These are phyloP conservation scores for Rhizomys pruinosus DNA, from an alignment of 2,113 vertebrate species.

Conservation along the genomic window DNA sequence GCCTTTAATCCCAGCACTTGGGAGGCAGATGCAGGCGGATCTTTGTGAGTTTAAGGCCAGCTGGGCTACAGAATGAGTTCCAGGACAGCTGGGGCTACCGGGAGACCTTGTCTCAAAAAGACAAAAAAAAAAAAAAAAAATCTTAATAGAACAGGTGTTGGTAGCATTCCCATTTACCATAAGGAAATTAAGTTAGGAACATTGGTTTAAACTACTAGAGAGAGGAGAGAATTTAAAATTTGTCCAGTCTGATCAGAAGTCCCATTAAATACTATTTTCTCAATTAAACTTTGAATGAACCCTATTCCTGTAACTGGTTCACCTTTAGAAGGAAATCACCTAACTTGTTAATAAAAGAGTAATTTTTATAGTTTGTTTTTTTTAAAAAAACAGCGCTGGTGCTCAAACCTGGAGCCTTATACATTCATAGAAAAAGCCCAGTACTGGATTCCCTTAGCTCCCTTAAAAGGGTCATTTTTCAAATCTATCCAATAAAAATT, in stretches of 20 bases:
- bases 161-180: not conserved
- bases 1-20: too few relatives aligned
- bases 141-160: too few relatives aligned
- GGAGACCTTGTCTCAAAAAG: too few relatives aligned
- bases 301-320: not conserved
- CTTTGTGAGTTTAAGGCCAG: too few relatives aligned
- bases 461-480: not conserved
- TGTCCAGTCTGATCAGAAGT: not conserved
- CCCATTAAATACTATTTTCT: not conserved
- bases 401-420: not conserved
- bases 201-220: not conserved
- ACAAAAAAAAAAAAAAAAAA: too few relatives aligned
- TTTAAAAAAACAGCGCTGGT: not conserved
- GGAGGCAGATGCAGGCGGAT: too few relatives aligned
- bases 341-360: not conserved
- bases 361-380: not conserved
- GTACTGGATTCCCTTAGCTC: not conserved
- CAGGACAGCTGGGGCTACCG: too few relatives aligned
- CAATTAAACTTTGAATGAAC: not conserved
- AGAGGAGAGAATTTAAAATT: slow-evolving; percentile 25
- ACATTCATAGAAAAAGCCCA: too few relatives aligned
- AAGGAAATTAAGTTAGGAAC: not conserved
- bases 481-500: not conserved
- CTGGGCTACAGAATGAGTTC: too few relatives aligned
- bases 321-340: not conserved